Conservation (phyloP, 2,888 invertebrate genomes). For the Drosophila atripex region DNA sequence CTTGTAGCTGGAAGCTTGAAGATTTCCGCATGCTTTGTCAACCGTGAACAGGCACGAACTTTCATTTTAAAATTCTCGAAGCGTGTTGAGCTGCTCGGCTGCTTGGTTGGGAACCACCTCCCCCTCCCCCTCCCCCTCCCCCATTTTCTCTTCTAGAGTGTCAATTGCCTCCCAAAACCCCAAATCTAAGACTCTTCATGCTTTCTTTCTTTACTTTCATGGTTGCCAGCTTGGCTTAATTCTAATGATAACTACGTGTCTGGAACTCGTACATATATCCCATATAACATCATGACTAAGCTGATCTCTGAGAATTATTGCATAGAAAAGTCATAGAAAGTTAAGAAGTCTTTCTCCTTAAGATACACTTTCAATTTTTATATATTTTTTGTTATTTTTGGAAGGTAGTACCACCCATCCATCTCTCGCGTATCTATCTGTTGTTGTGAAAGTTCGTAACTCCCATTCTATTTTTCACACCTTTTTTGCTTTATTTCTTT, state of each 20-base stretch:
- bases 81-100: conserved; percentile 38
- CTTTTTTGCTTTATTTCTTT: conserved; percentile 47
- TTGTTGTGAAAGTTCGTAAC: conserved; percentile 62
- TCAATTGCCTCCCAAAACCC: background rate
- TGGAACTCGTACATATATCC: too few species aligned
- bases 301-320: conserved; percentile 43
- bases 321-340: conserved; percentile 53
- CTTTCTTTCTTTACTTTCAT: conserved; percentile 54
- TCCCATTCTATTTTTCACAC: conserved; percentile 51
- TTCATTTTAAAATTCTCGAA: conserved; percentile 76
- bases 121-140: too few species aligned
- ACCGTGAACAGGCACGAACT: conserved; percentile 79
- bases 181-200: too few species aligned
- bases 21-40: conserved; percentile 79
- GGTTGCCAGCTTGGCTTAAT: conserved; percentile 52
- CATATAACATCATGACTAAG: conserved; percentile 26
- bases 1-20: conserved; percentile 14
- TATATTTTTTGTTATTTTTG: background rate
- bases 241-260: too few species aligned
- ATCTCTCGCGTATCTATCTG: background rate
- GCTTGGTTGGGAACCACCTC: too few species aligned
- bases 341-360: conserved; percentile 19
- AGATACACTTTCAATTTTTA: conserved; percentile 33
- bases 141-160: conserved; percentile 28
- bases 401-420: background rate